Evolutionary conservation across 1,140 invertebrate species (phyloP).

Genomic region (Scylla paramamosain): DNA sequence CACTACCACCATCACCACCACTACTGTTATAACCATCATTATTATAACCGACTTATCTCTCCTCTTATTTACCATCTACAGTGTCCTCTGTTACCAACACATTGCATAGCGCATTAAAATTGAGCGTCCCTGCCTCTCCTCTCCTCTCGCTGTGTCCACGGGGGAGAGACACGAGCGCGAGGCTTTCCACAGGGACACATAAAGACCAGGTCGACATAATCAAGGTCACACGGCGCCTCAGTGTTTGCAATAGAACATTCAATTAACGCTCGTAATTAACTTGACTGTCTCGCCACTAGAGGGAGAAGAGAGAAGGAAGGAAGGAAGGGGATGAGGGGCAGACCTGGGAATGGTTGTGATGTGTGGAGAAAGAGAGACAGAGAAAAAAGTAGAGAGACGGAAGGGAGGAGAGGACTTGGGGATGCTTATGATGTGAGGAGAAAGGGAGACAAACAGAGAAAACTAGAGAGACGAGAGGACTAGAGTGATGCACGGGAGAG

Average conservation of each 20-base stretch:
- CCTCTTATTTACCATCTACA: too few relatives aligned
- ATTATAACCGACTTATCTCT: too few relatives aligned
- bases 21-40: too few relatives aligned
- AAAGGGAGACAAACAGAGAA: background rate
- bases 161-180: too few relatives aligned
- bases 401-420: background rate
- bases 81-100: too few relatives aligned
- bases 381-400: background rate
- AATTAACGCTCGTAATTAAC: slow-evolving; percentile 15
- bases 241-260: background rate
- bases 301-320: background rate
- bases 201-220: background rate
- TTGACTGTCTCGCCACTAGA: background rate
- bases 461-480: background rate
- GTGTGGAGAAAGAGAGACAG: background rate
- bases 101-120: too few relatives aligned
- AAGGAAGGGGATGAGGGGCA: background rate
- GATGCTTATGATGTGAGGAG: background rate
- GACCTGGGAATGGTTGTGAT: background rate
- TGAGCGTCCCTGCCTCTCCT: too few relatives aligned
- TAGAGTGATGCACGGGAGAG: background rate
- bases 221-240: background rate
- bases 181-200: too few relatives aligned
- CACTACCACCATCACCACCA: too few relatives aligned
- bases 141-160: too few relatives aligned